Evolutionary conservation across 2,113 vertebrate genomes (phyloP), one percentile per base, ranked within the genome.

Genomic region (Nyctereutes procyonoides): DNA sequence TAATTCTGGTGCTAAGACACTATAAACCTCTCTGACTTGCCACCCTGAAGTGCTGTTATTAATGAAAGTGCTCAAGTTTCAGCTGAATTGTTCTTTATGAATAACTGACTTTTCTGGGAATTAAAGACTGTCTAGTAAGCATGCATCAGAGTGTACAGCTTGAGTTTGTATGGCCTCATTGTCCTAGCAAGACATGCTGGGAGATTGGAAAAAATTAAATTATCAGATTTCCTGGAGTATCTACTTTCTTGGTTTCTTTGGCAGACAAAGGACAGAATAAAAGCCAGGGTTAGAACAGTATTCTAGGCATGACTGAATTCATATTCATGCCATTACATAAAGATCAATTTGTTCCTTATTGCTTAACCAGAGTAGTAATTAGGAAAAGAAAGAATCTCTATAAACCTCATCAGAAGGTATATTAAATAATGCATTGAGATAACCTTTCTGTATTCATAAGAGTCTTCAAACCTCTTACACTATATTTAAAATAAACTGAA

Each of bases 271-370:
- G 63, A 28, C 63, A 91, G 87, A 91, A 48, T 22, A 91, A 96
- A 89, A 82, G 82, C 92, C 93, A 97, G 77, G 3, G 28, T 51
- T 92, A 51, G 82, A 67, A 88, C 32, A 67, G 38, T 94, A 89
- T 96, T 95, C 73, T 88, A 86, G 89, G 81, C 96, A 95, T 97
- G 96, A 91, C 71, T 84, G 74, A 95, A 96, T 65, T 93, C 62
- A 93, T 93, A 96, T 71, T 83, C 56, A 87, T 93, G 79, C 79
- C 79, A 81, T 93, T 93, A 95, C 58, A 35, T 87, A 97, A 97
- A 95, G 86, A 96, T 97, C 79, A 95, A 90, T 98, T 97, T 93
- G 73, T 92, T 97, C 79, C 93, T 98, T 92, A 95, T 95, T 96
- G 80, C 74, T 96, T 96, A 96, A 97, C 93, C 53, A 95, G 93